Percentiles rank a stretch among this genome's conserved stretches.
These are phyloP conservation scores for Laspeyria flexula DNA, from an alignment of 2,888 invertebrate species.

Conservation along the genomic window DNA sequence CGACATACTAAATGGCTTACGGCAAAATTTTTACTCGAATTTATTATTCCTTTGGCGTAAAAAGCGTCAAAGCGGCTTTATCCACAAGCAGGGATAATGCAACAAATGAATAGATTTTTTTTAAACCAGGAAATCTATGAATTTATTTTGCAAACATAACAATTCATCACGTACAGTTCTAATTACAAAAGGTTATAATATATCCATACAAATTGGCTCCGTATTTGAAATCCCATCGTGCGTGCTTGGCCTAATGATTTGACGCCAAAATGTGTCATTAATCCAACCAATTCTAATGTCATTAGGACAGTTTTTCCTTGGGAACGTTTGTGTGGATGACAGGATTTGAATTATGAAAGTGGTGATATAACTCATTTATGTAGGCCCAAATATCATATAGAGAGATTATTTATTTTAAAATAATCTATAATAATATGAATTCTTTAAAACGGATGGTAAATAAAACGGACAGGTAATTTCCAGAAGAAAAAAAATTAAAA, in stretches of 20 bases:
- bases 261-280: slow-evolving; percentile 4
- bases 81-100: not conserved
- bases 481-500: too few relatives aligned
- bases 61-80: not conserved
- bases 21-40: not conserved
- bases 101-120: not conserved
- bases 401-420: too few relatives aligned
- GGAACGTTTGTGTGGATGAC: too few relatives aligned
- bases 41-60: not conserved
- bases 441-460: too few relatives aligned
- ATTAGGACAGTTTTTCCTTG: too few relatives aligned
- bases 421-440: too few relatives aligned
- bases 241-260: slow-evolving; percentile 24
- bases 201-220: slow-evolving; percentile 9
- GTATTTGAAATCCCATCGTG: slow-evolving; percentile 5
- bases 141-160: not conserved
- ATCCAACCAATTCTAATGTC: slow-evolving; percentile 16
- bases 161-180: slow-evolving; percentile 8
- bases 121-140: not conserved
- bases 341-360: too few relatives aligned
- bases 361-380: too few relatives aligned
- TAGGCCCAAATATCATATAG: too few relatives aligned
- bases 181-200: slow-evolving; percentile 3
- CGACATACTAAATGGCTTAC: too few relatives aligned
- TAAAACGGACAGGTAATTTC: too few relatives aligned